Base-by-base conservation (phyloP, 1,140 invertebrate species). In the Littorina saxatilis region DNA sequence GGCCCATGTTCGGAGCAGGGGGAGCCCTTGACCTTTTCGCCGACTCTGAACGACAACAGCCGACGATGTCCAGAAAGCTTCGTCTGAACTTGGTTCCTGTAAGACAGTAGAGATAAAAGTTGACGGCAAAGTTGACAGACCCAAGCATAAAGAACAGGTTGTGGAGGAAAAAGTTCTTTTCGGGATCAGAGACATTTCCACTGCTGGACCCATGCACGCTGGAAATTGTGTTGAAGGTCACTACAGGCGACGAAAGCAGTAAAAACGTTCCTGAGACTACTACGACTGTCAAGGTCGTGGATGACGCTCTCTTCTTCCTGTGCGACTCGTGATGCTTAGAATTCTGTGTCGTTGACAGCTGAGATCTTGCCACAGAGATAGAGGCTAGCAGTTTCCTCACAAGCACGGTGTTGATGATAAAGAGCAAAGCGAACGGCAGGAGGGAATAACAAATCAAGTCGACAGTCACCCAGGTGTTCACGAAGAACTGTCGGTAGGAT, bases 201-300 rank as follows among this genome's bases (percentile, higher is more conserved):
- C n/a, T n/a, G 61, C 61, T 47, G 39, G 70, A n/a, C 3, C 27
- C 70, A 29, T 15, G 37, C 9, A 29, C 23, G 20, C 17, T 11
- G 13, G 50, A 50, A 32, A 58, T 37, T 20, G 29, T 39, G 55
- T 58, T 39, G 37, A 58, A 55, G 5, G 47, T 35, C 35, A 40
- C 39, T 0, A 84, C 73, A 4, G 86, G 86, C 70, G 73, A 66
- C 11, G 82, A 83, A 7, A 82, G 79, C 13, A 86, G 5, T 7
- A 85, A 40, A 32, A 87, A 87, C 0, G 83, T 79, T n/a, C 82
- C 50, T n/a, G 85, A 83, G 20, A 87, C 82, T 20, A 68, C 61
- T 5, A 87, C 40, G 27, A 87, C 35, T 50, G 86, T 79, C 3
- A 84, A 11, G 5, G 85, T 85, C 9, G 85, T 52, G 17, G 78